Conservation (phyloP, 2,797 vertebrate species). For the Urocyon cinereoargenteus region DNA sequence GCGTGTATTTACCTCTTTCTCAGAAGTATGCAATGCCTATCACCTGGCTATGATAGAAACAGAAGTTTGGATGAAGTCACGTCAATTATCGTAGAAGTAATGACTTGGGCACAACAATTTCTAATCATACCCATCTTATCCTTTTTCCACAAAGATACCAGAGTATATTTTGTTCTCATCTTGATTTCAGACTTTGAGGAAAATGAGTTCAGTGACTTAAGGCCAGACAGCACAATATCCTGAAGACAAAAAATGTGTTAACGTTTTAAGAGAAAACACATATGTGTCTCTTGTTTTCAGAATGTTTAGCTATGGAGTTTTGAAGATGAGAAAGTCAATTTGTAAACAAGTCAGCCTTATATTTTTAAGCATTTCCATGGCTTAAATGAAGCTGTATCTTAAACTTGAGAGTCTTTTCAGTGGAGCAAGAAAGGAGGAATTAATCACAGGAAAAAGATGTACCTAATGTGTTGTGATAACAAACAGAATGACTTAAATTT, state of each 20-base stretch:
- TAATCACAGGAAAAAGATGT: neutral
- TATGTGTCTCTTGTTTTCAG: neutral
- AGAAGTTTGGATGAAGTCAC: neutral
- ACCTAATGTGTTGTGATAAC: neutral
- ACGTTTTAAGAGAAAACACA: neutral
- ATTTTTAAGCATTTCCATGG: slow-evolving; percentile 13
- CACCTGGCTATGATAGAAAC: neutral
- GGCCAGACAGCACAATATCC: neutral
- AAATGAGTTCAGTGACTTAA: slow-evolving; percentile 33
- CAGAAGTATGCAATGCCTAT: neutral
- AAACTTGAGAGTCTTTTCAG: neutral
- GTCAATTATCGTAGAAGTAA: neutral
- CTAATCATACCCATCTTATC: neutral
- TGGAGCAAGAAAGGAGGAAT: neutral
- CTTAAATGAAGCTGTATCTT: neutral
- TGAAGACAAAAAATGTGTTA: neutral
- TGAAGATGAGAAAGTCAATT: neutral
- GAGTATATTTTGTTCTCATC: neutral
- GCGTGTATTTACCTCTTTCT: neutral
- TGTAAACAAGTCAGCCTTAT: neutral
- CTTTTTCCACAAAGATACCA: neutral
- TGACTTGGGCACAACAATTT: neutral
- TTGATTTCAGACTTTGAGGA: slow-evolving; percentile 3
- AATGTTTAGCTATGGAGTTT: neutral
- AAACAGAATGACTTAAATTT: neutral